These are phyloP conservation scores for Psilanteris sp. DNA, from an alignment of 1,140 invertebrate species.

Conservation along the genomic window DNA sequence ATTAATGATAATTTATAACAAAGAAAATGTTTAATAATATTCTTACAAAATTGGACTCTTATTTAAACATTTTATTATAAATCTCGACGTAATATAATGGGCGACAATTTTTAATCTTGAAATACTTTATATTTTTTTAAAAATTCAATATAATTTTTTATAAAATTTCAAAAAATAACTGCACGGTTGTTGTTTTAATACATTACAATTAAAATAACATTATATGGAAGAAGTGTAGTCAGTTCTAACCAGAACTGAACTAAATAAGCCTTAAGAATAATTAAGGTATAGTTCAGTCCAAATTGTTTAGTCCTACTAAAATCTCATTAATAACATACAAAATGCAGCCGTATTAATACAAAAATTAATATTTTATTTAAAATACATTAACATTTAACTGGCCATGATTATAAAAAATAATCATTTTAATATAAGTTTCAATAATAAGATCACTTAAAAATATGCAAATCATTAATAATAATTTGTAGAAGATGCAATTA, in stretches of 20 bases:
- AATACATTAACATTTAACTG: conserved; percentile 32
- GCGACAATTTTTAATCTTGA: conserved; percentile 1
- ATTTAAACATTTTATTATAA: conserved; percentile 1
- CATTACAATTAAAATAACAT: conserved; percentile 32
- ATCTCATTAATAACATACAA: conserved; percentile 41
- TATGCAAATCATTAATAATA: conserved; percentile 5
- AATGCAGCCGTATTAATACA: conserved; percentile 12
- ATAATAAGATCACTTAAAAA: conserved; percentile 11
- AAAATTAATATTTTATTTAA: neutral
- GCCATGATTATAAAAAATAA: too few relatives aligned
- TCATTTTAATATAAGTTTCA: neutral
- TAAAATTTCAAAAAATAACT: too few relatives aligned
- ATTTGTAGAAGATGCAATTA: conserved; percentile 17
- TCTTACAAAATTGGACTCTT: neutral
- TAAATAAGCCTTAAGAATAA: conserved; percentile 20
- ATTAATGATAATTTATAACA: too few relatives aligned
- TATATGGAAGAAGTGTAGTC: conserved; percentile 42
- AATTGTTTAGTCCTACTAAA: conserved; percentile 22
- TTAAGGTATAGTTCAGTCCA: conserved; percentile 5
- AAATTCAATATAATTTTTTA: too few relatives aligned
- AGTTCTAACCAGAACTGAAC: conserved; percentile 24
- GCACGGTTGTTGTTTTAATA: conserved; percentile 13
- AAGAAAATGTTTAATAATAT: too few relatives aligned
- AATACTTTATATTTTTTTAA: conserved; percentile 2
- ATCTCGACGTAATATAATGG: conserved; percentile 17